Base-by-base conservation (phyloP, 2,113 vertebrate species). In the Myotis davidii region DNA sequence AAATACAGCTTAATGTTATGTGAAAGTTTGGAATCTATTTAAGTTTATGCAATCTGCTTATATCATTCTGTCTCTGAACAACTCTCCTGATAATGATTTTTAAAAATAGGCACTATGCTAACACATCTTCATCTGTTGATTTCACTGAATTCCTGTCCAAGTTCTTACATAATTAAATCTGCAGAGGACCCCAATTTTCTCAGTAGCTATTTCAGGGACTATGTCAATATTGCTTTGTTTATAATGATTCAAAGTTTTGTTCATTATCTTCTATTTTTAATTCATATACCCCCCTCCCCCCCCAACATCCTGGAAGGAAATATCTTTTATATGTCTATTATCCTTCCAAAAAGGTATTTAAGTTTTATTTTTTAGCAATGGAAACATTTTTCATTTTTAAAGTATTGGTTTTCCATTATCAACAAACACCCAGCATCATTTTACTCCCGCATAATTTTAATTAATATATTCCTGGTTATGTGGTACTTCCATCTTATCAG, bases 51-150 rank as follows among this genome's bases (percentile, higher is more conserved):
- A 82, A 97, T 94, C 34, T 93, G 39, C 18, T 94, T 96, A 50
- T 79, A 91, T 73, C 16, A 69, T 78, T 92, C 78, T 91, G 74
- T 96, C 97, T 96, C 64, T 77, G 73, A 88, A 81, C 50, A 67
- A 85, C 73, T 94, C 42, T 94, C 65, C 67, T 69, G 27, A 85
- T 95, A 94, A 91, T 79, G 65, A 17, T 20, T 56, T 86, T 94
- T 78, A 70, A 4, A 78, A 94, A 94, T 65, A 88, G 85, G 27
- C 37, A 81, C 84, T 95, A 20, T 88, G 91, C 39, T 88, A 92
- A 59, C 61, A 65, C 93, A 83, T 78, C 52, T 95, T 96, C 88
- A 88, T 94, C 70, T 96, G 2, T 74, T 97, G 94, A 16, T 2
- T 81, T 56, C 39, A 73, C 29, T 56, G 34, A 97, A 86, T 11